These are phyloP conservation scores for Drosophila dunni DNA, from an alignment of 1,140 invertebrate genomes.

Conservation along the genomic window DNA sequence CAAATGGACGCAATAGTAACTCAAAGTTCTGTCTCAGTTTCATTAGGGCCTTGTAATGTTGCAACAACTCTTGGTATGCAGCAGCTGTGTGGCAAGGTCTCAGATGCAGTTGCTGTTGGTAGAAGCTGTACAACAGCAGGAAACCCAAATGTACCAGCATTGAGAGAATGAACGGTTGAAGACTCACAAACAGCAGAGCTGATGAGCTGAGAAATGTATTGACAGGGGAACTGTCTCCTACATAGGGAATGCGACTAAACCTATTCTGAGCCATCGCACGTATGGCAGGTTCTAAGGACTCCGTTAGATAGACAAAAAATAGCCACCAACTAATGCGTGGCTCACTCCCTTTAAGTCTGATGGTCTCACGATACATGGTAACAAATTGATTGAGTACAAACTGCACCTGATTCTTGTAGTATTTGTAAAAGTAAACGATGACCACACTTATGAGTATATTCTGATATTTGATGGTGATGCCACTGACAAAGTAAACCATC, in stretches of 20 bases:
- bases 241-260: background rate
- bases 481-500: constrained; percentile 24
- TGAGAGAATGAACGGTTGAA: constrained; percentile 45
- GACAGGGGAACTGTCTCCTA: background rate
- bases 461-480: background rate
- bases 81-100: too few species aligned
- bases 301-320: background rate
- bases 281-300: background rate
- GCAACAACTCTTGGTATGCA: background rate
- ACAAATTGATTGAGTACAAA: constrained; percentile 47
- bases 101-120: constrained; percentile 18
- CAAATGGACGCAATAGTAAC: constrained; percentile 44
- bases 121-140: constrained; percentile 38
- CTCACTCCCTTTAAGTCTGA: background rate
- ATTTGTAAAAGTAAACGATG: constrained; percentile 35
- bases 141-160: constrained; percentile 32
- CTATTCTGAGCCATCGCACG: background rate
- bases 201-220: background rate
- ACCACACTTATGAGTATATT: constrained; percentile 11
- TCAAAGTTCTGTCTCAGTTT: constrained; percentile 45
- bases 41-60: constrained; percentile 42
- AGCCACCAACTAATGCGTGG: constrained; percentile 47
- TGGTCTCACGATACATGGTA: constrained; percentile 22
- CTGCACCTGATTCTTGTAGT: background rate
- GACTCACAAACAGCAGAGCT: constrained; percentile 15